Percentiles rank a stretch among this genome's conserved stretches.
Evolutionary conservation across 2,797 vertebrate genomes (phyloP).

Genomic region (Hephaestus fuliginosus): DNA sequence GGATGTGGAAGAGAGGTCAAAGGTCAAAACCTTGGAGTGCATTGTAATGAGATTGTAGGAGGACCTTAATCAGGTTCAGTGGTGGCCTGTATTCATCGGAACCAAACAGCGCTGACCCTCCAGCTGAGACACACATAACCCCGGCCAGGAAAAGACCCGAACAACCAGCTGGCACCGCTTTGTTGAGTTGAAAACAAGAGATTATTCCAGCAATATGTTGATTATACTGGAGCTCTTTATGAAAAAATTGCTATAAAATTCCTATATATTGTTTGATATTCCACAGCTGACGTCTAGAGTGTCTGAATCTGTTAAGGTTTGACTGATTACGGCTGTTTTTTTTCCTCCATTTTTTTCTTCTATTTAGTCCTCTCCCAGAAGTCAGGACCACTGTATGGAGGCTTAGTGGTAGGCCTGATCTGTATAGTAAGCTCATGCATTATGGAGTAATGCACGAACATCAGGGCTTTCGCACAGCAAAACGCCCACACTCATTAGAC

Average conservation of each 20-base stretch:
- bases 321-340: constrained; percentile 3
- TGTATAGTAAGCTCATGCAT: constrained; percentile 64
- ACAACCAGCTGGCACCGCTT: constrained; percentile 63
- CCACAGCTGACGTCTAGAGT: background rate
- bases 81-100: constrained; percentile 62
- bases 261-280: constrained; percentile 6
- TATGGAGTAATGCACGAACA: constrained; percentile 68
- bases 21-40: constrained; percentile 65
- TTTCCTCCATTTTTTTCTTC: constrained; percentile 1
- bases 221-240: constrained; percentile 19
- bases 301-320: constrained; percentile 2
- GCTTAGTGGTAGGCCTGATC: constrained; percentile 39
- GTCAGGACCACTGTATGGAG: constrained; percentile 17
- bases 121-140: constrained; percentile 74
- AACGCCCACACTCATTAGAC: constrained; percentile 60
- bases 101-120: constrained; percentile 52
- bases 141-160: constrained; percentile 47
- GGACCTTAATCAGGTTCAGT: constrained; percentile 63
- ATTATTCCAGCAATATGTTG: constrained; percentile 7
- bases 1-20: constrained; percentile 58
- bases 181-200: constrained; percentile 35
- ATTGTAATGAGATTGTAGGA: constrained; percentile 74
- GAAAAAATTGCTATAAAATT: constrained; percentile 6
- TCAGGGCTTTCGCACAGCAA: constrained; percentile 49
- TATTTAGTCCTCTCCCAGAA: constrained; percentile 25